These are phyloP conservation scores for Alligator mississippiensis DNA, from an alignment of 2,113 vertebrate species.

Conservation along the genomic window DNA sequence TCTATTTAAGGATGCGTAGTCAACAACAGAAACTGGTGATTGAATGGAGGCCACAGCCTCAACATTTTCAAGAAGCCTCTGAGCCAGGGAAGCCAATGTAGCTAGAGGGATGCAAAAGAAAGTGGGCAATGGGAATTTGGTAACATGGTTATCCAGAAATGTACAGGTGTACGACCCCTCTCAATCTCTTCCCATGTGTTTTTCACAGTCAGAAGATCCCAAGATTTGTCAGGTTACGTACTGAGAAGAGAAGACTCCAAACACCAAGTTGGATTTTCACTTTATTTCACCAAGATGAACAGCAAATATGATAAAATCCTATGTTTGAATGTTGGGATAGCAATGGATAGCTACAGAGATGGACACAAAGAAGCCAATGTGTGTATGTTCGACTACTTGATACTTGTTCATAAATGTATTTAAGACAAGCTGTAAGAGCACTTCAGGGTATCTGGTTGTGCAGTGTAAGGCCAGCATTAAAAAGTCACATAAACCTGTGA, in stretches of 20 bases:
- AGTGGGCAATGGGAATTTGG: neutral
- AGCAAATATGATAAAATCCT: neutral
- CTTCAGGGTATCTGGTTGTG: neutral
- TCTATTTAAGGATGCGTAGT: no score
- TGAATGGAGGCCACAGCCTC: neutral
- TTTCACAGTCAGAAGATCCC: neutral
- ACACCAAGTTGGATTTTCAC: accelerated
- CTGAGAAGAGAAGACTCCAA: neutral
- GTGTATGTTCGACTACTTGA: neutral
- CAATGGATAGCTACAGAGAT: neutral
- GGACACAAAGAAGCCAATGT: neutral
- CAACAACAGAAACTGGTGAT: neutral
- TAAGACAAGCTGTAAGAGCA: accelerated
- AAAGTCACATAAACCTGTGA: neutral
- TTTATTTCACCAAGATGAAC: neutral
- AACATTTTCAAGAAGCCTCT: neutral
- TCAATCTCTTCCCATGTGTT: accelerated
- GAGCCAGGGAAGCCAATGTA: neutral
- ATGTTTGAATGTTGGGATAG: neutral
- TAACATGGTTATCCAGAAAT: neutral
- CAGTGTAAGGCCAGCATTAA: neutral
- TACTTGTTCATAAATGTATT: neutral
- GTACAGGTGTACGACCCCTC: neutral
- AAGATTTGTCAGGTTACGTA: neutral
- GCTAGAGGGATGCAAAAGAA: neutral